Evolutionary conservation across 1,140 invertebrate species (phyloP).

Genomic region (Phthorimaea operculella): DNA sequence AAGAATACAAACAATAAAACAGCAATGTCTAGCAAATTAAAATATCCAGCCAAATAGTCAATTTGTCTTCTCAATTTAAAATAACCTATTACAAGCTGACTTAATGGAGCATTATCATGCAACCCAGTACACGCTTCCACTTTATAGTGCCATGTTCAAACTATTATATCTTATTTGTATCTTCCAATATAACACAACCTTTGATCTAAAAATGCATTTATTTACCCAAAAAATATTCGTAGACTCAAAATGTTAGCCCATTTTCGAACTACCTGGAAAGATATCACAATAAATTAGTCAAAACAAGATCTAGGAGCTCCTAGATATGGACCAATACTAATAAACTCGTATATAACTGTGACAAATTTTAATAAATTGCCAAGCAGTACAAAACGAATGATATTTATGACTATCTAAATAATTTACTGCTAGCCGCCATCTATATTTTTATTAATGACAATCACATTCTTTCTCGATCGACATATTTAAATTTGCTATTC

Average conservation of each 20-base stretch:
- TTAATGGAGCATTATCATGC: too few species aligned
- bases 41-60: neutral
- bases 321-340: constrained; percentile 5
- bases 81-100: neutral
- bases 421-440: constrained; percentile 10
- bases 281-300: neutral
- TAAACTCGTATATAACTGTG: constrained; percentile 8
- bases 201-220: too few species aligned
- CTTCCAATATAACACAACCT: too few species aligned
- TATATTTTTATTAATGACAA: constrained; percentile 16
- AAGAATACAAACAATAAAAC: too few species aligned
- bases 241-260: too few species aligned
- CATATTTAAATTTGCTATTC: constrained; percentile 2
- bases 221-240: too few species aligned
- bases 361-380: constrained; percentile 12
- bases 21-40: neutral
- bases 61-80: neutral
- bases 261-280: neutral
- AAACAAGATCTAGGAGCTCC: neutral
- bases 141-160: too few species aligned
- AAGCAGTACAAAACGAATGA: neutral
- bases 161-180: too few species aligned
- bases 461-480: constrained; percentile 11
- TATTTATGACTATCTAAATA: constrained; percentile 10
- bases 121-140: too few species aligned